These are phyloP conservation scores for Drosophila mimica DNA, from an alignment of 2,888 invertebrate genomes.

Conservation along the genomic window DNA sequence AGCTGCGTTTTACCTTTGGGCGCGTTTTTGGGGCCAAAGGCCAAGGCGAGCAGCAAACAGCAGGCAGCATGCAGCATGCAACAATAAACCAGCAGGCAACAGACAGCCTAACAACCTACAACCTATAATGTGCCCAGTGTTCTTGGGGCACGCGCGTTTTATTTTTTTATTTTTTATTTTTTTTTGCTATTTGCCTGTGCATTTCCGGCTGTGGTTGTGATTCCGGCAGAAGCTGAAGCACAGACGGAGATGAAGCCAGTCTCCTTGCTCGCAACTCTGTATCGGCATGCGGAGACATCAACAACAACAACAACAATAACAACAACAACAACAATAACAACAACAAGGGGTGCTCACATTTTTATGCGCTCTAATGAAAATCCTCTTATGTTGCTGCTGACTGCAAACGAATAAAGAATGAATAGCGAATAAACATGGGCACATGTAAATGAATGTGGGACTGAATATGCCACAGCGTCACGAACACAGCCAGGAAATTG, in stretches of 20 bases:
- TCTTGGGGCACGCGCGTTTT: slow-evolving; percentile 63
- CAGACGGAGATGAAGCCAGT: slow-evolving; percentile 6
- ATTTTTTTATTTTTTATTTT: neutral
- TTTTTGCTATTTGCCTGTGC: slow-evolving; percentile 30
- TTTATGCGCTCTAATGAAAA: slow-evolving; percentile 78
- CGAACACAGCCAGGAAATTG: slow-evolving; percentile 33
- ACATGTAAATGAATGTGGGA: slow-evolving; percentile 18
- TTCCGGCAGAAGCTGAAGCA: slow-evolving; percentile 2
- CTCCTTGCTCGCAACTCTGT: slow-evolving; percentile 39
- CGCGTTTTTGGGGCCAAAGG: slow-evolving; percentile 60
- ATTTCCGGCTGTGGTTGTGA: slow-evolving; percentile 55
- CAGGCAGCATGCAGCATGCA: neutral
- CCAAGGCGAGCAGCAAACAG: slow-evolving; percentile 45
- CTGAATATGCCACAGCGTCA: slow-evolving; percentile 24
- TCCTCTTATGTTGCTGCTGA: slow-evolving; percentile 68
- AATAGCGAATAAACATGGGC: slow-evolving; percentile 18
- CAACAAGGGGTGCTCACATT: slow-evolving; percentile 34
- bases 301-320: no score
- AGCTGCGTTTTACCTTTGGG: slow-evolving; percentile 52
- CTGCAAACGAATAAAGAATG: slow-evolving; percentile 26
- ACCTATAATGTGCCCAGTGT: slow-evolving; percentile 41
- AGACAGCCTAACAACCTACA: slow-evolving; percentile 13
- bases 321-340: slow-evolving; percentile 22
- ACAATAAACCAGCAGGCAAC: neutral
- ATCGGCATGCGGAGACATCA: slow-evolving; percentile 59